Conservation (phyloP, 2,113 vertebrate species). For the Drymodes brunneopygia region DNA sequence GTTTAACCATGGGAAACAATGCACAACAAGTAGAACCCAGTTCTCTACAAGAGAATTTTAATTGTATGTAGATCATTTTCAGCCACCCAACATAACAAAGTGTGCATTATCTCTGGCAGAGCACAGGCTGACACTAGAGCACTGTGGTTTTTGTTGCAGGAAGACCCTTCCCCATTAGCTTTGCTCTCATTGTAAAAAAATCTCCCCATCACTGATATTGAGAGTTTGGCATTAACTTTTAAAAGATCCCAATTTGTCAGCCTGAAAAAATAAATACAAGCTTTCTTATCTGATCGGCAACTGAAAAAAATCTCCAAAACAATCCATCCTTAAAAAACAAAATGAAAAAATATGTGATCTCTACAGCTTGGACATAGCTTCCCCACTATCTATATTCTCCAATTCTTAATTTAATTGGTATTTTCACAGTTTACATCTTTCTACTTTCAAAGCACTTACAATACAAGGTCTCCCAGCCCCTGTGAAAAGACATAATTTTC, state of each 20-base stretch:
- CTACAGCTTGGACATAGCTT: background rate
- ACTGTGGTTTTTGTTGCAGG: background rate
- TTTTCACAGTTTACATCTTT: background rate
- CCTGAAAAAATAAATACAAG: background rate
- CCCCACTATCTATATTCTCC: background rate
- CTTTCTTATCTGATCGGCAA: background rate
- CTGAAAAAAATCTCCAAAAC: background rate
- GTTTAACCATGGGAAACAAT: constrained; percentile 6
- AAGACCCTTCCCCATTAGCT: background rate
- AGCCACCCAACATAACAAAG: background rate
- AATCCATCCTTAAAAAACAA: background rate
- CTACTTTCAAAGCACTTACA: background rate
- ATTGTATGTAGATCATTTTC: background rate
- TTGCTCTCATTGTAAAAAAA: background rate
- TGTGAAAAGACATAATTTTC: background rate
- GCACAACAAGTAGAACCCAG: background rate
- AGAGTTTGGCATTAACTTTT: background rate
- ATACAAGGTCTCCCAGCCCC: background rate
- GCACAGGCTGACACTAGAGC: background rate
- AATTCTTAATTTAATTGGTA: background rate
- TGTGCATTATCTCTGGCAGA: background rate
- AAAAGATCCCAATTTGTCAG: background rate
- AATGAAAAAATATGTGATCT: background rate
- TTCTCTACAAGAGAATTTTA: background rate
- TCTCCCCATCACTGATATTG: background rate